Evolutionary conservation across 2,888 invertebrate genomes (phyloP).

Genomic region (Trichogramma evanescens): DNA sequence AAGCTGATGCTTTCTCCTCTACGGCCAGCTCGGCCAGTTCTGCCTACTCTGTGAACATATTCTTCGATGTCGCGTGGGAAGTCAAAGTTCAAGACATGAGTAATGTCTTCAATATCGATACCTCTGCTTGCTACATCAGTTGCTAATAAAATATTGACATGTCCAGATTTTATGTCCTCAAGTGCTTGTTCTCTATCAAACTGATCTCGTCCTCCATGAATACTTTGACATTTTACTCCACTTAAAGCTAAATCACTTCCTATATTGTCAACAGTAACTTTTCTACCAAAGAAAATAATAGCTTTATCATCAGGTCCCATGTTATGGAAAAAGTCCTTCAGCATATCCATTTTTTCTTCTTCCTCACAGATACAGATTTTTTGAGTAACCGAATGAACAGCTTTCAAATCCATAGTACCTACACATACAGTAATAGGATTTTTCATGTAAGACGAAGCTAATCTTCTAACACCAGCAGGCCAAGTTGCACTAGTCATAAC

Average conservation of each 20-base stretch:
- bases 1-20: conserved; percentile 78
- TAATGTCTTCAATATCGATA: conserved; percentile 82
- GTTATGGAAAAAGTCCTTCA: conserved; percentile 62
- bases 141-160: conserved; percentile 77
- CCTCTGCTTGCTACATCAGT: conserved; percentile 95
- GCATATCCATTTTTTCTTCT: conserved; percentile 60
- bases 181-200: conserved; percentile 74
- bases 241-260: conserved; percentile 69
- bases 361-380: conserved; percentile 68
- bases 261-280: conserved; percentile 74
- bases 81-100: conserved; percentile 86
- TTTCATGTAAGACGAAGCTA: conserved; percentile 81
- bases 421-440: conserved; percentile 87
- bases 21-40: conserved; percentile 88
- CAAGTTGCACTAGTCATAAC: conserved; percentile 96
- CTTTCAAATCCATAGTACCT: conserved; percentile 80
- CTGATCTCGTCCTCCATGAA: conserved; percentile 87
- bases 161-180: conserved; percentile 72
- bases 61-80: conserved; percentile 93
- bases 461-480: conserved; percentile 78
- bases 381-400: conserved; percentile 82
- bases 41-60: conserved; percentile 91
- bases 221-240: conserved; percentile 66
- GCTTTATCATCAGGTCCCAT: conserved; percentile 75
- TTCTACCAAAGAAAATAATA: conserved; percentile 86